These are phyloP conservation scores for Empis stercorea DNA, from an alignment of 2,888 invertebrate species.

Conservation along the genomic window DNA sequence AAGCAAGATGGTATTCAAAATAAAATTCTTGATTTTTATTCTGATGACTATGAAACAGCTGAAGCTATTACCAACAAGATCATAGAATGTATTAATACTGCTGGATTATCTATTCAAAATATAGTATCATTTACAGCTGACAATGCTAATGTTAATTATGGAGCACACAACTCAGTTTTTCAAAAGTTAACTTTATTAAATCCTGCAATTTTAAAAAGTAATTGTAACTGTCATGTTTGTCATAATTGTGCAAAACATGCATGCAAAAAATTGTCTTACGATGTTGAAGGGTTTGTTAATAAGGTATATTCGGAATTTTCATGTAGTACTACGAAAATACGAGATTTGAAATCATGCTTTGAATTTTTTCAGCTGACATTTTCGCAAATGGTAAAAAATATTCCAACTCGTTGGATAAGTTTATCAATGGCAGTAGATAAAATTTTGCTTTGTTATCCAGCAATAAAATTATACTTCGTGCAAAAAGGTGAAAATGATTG, in stretches of 20 bases:
- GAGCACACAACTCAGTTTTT: neutral
- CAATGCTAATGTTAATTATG: too few relatives aligned
- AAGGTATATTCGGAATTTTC: neutral
- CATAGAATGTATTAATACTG: neutral
- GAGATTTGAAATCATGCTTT: conserved; percentile 1
- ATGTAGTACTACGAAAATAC: conserved; percentile 1
- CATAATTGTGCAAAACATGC: neutral
- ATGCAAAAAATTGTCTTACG: neutral
- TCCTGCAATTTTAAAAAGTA: neutral
- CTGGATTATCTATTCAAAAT: neutral
- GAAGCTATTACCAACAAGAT: neutral
- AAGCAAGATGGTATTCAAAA: too few relatives aligned
- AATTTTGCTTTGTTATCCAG: too few relatives aligned
- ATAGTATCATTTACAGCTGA: too few relatives aligned
- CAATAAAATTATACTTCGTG: neutral
- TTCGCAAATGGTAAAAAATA: conserved; percentile 1
- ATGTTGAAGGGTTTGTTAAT: conserved; percentile 2
- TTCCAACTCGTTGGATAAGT: conserved; percentile 2
- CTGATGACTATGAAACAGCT: conserved; percentile 5
- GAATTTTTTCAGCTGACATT: conserved; percentile 9
- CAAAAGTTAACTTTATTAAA: neutral
- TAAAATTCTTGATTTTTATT: too few relatives aligned
- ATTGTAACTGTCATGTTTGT: neutral
- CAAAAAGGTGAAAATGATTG: neutral
- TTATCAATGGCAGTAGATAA: conserved; percentile 1